A percentile compares a stretch with the other conserved stretches of the same genome.
phyloP scores from a whole-genome alignment of 2,888 invertebrate species.

The Acanthosepion lycidas region DNA sequence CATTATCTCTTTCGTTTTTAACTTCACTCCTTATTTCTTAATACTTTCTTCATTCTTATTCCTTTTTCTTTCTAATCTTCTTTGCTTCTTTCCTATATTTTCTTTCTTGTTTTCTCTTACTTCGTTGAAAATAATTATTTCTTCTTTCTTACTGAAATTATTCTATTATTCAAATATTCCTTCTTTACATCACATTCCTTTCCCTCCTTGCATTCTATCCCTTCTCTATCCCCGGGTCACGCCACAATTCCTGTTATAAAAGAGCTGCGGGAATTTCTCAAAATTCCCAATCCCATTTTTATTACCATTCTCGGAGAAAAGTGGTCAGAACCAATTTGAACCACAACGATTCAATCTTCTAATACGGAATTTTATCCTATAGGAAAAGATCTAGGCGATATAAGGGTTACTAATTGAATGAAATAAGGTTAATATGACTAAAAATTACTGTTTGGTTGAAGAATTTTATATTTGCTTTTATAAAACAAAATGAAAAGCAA shows the following conservation, averaged over 20 bases:
- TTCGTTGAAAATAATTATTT: no score
- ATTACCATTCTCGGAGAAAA: background rate
- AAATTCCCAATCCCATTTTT: conserved; percentile 21
- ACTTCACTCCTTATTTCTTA: no score
- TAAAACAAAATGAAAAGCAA: background rate
- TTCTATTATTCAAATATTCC: background rate
- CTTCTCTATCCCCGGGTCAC: background rate
- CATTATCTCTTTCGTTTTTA: no score
- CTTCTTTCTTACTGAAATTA: background rate
- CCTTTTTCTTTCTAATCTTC: no score
- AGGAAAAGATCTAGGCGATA: background rate
- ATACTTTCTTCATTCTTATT: no score
- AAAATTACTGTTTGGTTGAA: background rate
- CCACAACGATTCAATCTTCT: background rate
- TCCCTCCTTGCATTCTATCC: background rate
- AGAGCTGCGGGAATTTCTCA: background rate
- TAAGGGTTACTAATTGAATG: background rate
- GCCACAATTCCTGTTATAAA: background rate
- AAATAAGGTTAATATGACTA: background rate
- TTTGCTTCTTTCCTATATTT: no score
- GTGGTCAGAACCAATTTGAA: background rate
- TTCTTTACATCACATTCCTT: no score
- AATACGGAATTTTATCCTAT: background rate
- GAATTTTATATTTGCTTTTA: background rate
- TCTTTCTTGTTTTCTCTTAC: no score